Conservation (phyloP, 2,113 vertebrate genomes). For the Rhea americana region DNA sequence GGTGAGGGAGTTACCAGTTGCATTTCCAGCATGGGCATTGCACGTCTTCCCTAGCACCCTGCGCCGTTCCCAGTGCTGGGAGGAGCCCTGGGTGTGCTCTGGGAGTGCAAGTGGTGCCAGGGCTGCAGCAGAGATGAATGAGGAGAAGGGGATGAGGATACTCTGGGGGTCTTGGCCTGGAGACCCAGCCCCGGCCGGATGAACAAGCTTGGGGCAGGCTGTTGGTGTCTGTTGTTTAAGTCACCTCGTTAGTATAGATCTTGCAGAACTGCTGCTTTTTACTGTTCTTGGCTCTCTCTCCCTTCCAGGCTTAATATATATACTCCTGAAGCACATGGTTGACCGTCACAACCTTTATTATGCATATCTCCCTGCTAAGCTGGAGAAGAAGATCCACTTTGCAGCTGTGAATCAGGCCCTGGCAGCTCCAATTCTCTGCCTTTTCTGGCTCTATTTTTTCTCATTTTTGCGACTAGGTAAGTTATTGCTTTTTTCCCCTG, state of each 20-base stretch:
- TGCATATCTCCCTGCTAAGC: conserved; percentile 86
- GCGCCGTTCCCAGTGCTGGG: background rate
- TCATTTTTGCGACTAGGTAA: conserved; percentile 90
- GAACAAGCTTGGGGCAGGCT: background rate
- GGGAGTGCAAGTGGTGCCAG: too few relatives aligned
- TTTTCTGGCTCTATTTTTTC: conserved; percentile 95
- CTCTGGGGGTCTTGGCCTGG: accelerated
- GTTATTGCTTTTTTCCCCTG: background rate
- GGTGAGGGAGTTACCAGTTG: background rate
- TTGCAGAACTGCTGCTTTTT: background rate
- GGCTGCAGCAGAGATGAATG: background rate
- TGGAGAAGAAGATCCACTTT: conserved; percentile 89
- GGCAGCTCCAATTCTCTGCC: conserved; percentile 92
- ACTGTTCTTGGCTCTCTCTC: background rate
- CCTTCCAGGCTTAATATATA: conserved; percentile 88
- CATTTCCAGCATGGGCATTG: background rate
- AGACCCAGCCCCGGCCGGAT: background rate
- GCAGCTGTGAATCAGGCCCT: conserved; percentile 92
- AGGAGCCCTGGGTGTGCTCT: background rate
- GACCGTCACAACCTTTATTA: conserved; percentile 96
- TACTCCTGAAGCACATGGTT: conserved; percentile 91
- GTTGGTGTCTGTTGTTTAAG: background rate
- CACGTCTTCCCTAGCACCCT: background rate
- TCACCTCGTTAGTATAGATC: background rate
- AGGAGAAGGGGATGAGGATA: background rate